Evolutionary conservation across 1,140 invertebrate genomes (phyloP).

Genomic region (Plodia interpunctella): DNA sequence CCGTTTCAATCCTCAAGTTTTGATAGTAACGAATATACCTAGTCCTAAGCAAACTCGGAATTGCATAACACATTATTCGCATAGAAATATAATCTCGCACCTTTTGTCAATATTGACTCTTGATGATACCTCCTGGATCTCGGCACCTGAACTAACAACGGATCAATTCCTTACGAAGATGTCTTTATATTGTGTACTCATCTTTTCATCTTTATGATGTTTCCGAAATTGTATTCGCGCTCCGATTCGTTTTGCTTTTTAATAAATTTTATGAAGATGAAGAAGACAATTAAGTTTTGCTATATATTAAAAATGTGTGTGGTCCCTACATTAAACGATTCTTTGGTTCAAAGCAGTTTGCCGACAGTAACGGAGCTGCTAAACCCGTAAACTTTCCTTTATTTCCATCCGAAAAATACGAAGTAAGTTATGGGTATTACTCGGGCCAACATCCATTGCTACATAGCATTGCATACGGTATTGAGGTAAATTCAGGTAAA

Average conservation of each 20-base stretch:
- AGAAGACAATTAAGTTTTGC: conserved; percentile 17
- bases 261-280: conserved; percentile 1
- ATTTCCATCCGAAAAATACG: not conserved
- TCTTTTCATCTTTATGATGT: not conserved
- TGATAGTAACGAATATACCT: not conserved
- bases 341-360: conserved; percentile 20
- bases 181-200: not conserved
- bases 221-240: conserved; percentile 9
- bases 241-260: not conserved
- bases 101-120: conserved; percentile 51
- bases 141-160: conserved; percentile 64
- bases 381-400: not conserved
- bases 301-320: conserved; percentile 19
- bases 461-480: not conserved
- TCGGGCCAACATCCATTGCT: not conserved
- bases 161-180: conserved; percentile 1
- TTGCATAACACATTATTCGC: conserved; percentile 56
- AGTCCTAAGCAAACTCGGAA: conserved; percentile 55
- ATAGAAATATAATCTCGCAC: conserved; percentile 58
- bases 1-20: not conserved
- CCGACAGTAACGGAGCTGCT: conserved; percentile 10
- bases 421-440: not conserved
- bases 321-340: conserved; percentile 10
- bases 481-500: no score
- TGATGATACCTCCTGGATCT: conserved; percentile 34